A percentile compares a stretch with the other conserved stretches of the same genome.
Conservation (phyloP, 23 tunicate species). For the Aplidium turbinatum region DNA sequence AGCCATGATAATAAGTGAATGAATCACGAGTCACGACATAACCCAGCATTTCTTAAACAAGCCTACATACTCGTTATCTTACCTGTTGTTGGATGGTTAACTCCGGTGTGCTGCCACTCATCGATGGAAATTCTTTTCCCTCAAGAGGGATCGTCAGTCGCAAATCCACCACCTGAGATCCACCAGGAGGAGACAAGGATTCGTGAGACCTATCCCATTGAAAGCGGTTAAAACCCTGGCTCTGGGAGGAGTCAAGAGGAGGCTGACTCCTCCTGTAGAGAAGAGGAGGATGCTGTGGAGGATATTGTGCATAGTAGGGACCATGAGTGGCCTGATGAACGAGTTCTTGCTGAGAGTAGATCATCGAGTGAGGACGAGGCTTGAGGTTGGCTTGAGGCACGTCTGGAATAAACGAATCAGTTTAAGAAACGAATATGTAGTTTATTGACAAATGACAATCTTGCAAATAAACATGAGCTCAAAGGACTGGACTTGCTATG, state of each 20-base stretch:
- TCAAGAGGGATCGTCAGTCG: not conserved
- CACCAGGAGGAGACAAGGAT: conserved; percentile 69
- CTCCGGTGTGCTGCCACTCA: conserved; percentile 85
- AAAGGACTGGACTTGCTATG: too few relatives aligned
- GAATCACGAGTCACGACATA: not conserved
- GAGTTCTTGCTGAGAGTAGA: conserved; percentile 85
- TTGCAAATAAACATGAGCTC: too few relatives aligned
- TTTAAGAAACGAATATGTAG: too few relatives aligned
- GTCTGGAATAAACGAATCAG: conserved; percentile 24
- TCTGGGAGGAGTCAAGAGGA: conserved; percentile 31
- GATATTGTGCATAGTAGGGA: conserved; percentile 67
- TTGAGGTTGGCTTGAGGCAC: conserved; percentile 36
- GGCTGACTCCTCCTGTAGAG: conserved; percentile 47
- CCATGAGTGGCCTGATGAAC: conserved; percentile 72
- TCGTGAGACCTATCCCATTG: conserved; percentile 73
- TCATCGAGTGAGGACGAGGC: conserved; percentile 95
- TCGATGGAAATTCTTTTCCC: conserved; percentile 28
- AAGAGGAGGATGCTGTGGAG: conserved; percentile 74
- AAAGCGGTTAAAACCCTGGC: conserved; percentile 26
- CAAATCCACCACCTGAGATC: conserved; percentile 33
- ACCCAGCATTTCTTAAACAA: not conserved
- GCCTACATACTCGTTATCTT: not conserved
- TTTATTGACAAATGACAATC: too few relatives aligned
- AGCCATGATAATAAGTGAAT: too few relatives aligned
- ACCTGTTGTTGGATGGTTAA: conserved; percentile 44